Base-by-base conservation (phyloP, 2,888 invertebrate species). In the Tromatobia lineatoria region DNA sequence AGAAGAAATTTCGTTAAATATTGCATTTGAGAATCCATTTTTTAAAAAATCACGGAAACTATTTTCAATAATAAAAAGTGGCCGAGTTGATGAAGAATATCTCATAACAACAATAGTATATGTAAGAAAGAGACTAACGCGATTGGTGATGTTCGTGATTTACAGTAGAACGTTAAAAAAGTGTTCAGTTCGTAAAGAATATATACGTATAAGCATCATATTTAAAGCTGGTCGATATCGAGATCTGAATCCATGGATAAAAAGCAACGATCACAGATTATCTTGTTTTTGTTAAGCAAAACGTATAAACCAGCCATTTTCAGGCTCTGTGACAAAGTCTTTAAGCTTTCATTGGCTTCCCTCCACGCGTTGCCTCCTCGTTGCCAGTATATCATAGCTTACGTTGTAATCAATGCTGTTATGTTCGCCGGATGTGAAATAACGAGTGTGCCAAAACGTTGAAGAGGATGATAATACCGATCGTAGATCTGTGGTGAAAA, bases 381-480 rank as follows among this genome's bases (percentile, higher is more conserved):
- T 77, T 82, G 73, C 78, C 78, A 61, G 73, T 76, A 66, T 54
- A 61, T 74, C 66, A 23, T 71, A 74, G 77, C 61, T 78, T 61
- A 69, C 52, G 38, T 82, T 78, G 15, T 74, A 42, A 79, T 57
- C 45, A 70, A 61, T 64, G 50, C 74, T 69, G 61, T 78, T 78
- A 54, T 74, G 29, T 69, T 82, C 67, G 61, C 70, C 47, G 69
- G 69, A 29, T 52, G 71, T 71, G 42, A 70, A 76, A 66, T 47
- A 71, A 80, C 79, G 66, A 70, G 64, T 76, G 79, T 83, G 82
- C 79, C 82, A 83, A 83, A 83, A 42, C 38, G 38, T 71, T 70
- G 23, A 57, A 73, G 59, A 61, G 38, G 42, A 38, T 34, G 18
- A 42, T 18, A 61, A 15, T 45, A 61, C 64, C 81, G 45, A 50